Conservation (phyloP, 2,888 invertebrate genomes). For the Euclidia mi region DNA sequence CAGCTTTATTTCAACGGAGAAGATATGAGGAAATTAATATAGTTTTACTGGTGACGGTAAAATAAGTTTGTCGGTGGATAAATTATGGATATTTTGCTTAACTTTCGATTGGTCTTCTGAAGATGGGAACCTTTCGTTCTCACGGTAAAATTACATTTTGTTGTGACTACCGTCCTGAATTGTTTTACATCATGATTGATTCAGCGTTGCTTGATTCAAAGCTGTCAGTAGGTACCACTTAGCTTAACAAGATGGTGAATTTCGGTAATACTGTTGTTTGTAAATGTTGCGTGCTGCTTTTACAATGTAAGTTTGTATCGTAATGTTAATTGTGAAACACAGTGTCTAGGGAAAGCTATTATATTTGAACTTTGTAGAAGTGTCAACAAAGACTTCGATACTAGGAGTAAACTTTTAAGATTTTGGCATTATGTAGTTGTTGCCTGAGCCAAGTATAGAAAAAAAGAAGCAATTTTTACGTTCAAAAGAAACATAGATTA, state of each 20-base stretch:
- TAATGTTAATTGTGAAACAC: slow-evolving; percentile 28
- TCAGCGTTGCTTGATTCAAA: slow-evolving; percentile 16
- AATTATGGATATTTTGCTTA: slow-evolving; percentile 62
- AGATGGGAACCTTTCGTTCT: slow-evolving; percentile 56
- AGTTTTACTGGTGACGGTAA: slow-evolving; percentile 8
- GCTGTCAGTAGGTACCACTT: slow-evolving; percentile 18
- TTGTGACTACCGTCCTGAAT: slow-evolving; percentile 45
- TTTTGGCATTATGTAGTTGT: too few species aligned
- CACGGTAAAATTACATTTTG: slow-evolving; percentile 51
- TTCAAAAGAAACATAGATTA: too few species aligned
- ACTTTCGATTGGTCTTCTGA: slow-evolving; percentile 52
- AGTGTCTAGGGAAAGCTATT: slow-evolving; percentile 34
- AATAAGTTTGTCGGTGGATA: slow-evolving; percentile 37
- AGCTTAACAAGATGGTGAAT: background rate
- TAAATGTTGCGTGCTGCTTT: slow-evolving; percentile 29
- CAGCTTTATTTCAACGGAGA: slow-evolving; percentile 13
- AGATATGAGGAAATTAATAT: slow-evolving; percentile 29
- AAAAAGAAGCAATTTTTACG: too few species aligned
- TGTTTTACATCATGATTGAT: slow-evolving; percentile 38
- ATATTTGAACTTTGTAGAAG: slow-evolving; percentile 46
- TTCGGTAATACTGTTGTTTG: background rate
- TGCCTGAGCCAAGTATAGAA: too few species aligned
- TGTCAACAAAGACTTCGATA: too few species aligned
- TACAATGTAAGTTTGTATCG: slow-evolving; percentile 12
- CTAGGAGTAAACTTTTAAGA: too few species aligned